Conservation (phyloP, 2,888 invertebrate species). For the Cosmia pyralina region DNA sequence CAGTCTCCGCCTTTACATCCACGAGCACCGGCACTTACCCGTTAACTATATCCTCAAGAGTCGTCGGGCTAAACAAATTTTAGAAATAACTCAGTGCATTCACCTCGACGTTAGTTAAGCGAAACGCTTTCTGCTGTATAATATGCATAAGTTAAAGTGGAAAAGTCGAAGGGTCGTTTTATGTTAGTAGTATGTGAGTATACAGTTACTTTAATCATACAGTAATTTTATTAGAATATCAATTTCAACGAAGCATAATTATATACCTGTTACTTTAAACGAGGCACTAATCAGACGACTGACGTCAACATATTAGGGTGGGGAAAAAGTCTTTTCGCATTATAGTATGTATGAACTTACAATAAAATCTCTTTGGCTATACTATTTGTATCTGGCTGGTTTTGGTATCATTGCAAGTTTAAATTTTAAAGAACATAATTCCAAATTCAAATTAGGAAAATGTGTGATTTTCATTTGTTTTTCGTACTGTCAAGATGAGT, state of each 20-base stretch:
- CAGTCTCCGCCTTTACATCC: conserved; percentile 13
- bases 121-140: conserved; percentile 9
- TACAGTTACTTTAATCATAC: conserved; percentile 27
- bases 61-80: conserved; percentile 35
- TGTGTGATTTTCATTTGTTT: too few species aligned
- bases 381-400: too few species aligned
- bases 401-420: too few species aligned
- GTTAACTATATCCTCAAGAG: conserved; percentile 53
- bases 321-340: too few species aligned
- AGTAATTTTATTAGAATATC: not conserved
- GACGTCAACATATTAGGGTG: not conserved
- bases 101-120: conserved; percentile 34
- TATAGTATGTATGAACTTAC: too few species aligned
- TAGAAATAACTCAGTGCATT: conserved; percentile 37
- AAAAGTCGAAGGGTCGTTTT: conserved; percentile 27
- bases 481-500: too few species aligned
- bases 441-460: too few species aligned
- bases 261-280: not conserved
- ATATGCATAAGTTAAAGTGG: conserved; percentile 42
- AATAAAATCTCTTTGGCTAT: too few species aligned
- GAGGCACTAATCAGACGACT: not conserved
- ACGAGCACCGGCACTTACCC: conserved; percentile 31
- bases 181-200: not conserved
- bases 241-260: not conserved
- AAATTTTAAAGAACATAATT: too few species aligned